Evolutionary conservation across 2,888 invertebrate genomes (phyloP), one percentile per base, ranked within the genome.

Genomic region (Rhopalosiphum nymphaeae): DNA sequence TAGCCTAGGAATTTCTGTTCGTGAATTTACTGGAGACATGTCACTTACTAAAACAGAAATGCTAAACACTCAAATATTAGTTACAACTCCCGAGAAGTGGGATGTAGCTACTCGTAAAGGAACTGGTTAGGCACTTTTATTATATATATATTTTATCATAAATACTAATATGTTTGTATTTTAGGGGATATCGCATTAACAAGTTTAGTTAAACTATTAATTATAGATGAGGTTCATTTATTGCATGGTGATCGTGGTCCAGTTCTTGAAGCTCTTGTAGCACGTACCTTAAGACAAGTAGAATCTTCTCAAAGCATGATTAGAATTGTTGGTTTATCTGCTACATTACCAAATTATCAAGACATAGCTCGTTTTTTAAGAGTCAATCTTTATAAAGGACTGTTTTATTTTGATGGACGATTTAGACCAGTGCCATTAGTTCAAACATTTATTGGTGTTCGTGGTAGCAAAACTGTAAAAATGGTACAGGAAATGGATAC

Each of bases 11-110:
- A 97, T 99, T 53, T 95, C 96, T 0, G 99, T 99, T 0, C 97
- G 97, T 92, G 99, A 99, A 96, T 96, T 99, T 95, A 99, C 99
- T 0, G 99, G 99, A 36, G 99, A 99, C 96, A 99, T 99, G 98
- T 99, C 99, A 95, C 96, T 99, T 42, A 98, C 99, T 0, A 99
- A 99, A 96, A 96, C 97, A 10, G 99, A 99, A 96, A 98, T 99
- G 94, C 97, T 97, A 89, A 98, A 98, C 95, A 99, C 99, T 0
- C 99, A 99, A 96, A 99, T 99, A 98, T 97, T 99, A 89, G 98
- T 99, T 2, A 99, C 99, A 3, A 99, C 99, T 0, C 99, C 99
- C 0, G 99, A 99, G 96, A 99, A 99, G 95, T 99, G 99, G 99
- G 99, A 99, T 96, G 99, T 99, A 13, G 99, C 99, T 2, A 99